Conservation (phyloP, 2,888 invertebrate genomes). For the Dermolepida albohirtum region DNA sequence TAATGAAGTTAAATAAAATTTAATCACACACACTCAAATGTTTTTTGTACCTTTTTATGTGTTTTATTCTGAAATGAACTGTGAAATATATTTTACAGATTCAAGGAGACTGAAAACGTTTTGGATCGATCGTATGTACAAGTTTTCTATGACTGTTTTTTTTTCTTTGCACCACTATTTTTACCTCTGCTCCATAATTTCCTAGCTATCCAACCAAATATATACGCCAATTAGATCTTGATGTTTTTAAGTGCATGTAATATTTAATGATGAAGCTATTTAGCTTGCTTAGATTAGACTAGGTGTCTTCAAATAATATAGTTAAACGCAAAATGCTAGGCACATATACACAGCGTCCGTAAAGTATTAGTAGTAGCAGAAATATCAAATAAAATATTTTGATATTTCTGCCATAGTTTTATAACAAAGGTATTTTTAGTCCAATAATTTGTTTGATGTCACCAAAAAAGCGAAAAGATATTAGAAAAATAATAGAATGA, state of each 20-base stretch:
- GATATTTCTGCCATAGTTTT: no score
- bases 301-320: constrained; percentile 17
- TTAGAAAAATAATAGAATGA: no score
- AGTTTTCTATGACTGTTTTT: constrained; percentile 65
- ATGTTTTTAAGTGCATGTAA: constrained; percentile 33
- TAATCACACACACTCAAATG: not conserved
- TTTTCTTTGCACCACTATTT: constrained; percentile 36
- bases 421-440: no score
- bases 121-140: constrained; percentile 87
- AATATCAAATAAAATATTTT: no score
- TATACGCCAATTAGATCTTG: constrained; percentile 32
- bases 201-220: not conserved
- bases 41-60: constrained; percentile 39
- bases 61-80: constrained; percentile 34
- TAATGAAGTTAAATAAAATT: no score
- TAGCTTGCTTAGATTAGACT: constrained; percentile 32
- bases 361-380: no score
- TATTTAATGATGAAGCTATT: constrained; percentile 21
- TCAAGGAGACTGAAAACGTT: constrained; percentile 86
- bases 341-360: constrained; percentile 5
- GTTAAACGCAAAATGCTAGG: constrained; percentile 18
- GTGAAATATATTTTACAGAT: constrained; percentile 74
- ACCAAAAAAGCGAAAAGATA: no score
- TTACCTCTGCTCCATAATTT: constrained; percentile 5
- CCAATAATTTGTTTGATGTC: no score